Conservation (phyloP, 35 echinoderm and acorn worm species). For the Apostichopus californicus region DNA sequence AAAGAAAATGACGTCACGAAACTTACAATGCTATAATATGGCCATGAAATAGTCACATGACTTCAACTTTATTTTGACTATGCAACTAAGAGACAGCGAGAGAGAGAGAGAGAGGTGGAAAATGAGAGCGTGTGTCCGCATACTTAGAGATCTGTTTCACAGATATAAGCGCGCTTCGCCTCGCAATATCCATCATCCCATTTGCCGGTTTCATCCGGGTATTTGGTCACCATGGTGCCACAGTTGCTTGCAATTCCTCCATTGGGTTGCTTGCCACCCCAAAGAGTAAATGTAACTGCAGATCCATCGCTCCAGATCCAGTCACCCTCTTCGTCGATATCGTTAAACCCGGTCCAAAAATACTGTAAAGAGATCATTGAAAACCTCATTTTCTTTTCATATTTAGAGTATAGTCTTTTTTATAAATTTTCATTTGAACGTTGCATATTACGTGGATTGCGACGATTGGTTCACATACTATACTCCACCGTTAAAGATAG, state of each 20-base stretch:
- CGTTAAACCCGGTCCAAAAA: not conserved
- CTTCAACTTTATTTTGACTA: too few relatives aligned
- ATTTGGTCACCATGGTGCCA: constrained; percentile 45
- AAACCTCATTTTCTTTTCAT: not conserved
- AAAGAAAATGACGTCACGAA: too few relatives aligned
- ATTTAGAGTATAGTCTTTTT: not conserved
- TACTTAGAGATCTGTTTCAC: not conserved
- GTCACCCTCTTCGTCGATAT: not conserved
- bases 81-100: too few relatives aligned
- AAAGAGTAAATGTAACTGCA: not conserved
- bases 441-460: too few relatives aligned
- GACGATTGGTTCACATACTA: too few relatives aligned
- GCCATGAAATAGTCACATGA: too few relatives aligned
- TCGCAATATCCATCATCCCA: constrained; percentile 36
- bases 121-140: too few relatives aligned
- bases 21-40: too few relatives aligned
- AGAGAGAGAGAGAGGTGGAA: too few relatives aligned
- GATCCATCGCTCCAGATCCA: not conserved
- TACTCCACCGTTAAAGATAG: too few relatives aligned
- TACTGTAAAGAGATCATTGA: not conserved
- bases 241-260: not conserved
- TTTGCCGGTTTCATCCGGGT: not conserved
- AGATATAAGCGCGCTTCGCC: constrained; percentile 20
- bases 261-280: constrained; percentile 11
- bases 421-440: not conserved